Evolutionary conservation across 2,888 invertebrate genomes (phyloP).

Genomic region (Ichneumoninae sp.): DNA sequence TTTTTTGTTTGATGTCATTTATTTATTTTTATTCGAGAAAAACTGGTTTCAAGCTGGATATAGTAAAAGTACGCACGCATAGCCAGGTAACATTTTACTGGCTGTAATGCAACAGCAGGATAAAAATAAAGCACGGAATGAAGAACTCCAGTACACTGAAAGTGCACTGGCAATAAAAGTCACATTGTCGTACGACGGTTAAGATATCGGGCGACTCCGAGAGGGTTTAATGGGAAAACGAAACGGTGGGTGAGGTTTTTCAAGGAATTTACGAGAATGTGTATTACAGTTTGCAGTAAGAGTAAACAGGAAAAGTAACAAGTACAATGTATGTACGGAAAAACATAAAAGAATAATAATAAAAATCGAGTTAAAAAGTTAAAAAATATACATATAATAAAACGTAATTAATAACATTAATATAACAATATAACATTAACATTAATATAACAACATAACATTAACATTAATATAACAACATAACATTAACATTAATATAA

Average conservation of each 20-base stretch:
- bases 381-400: not conserved
- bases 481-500: too few relatives aligned
- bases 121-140: slow-evolving; percentile 3
- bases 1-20: too few relatives aligned
- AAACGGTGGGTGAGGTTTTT: not conserved
- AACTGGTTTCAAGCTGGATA: not conserved
- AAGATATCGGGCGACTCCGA: not conserved
- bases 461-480: too few relatives aligned
- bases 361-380: not conserved
- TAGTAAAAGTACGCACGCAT: not conserved
- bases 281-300: slow-evolving; percentile 1
- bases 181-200: slow-evolving; percentile 45
- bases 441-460: too few relatives aligned
- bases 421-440: too few relatives aligned
- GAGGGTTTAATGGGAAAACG: slow-evolving; percentile 9
- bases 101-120: not conserved
- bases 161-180: slow-evolving; percentile 33
- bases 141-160: slow-evolving; percentile 4
- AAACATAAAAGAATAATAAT: not conserved
- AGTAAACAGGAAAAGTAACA: not conserved
- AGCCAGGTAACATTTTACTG: not conserved
- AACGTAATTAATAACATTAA: not conserved
- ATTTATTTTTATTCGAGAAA: not conserved
- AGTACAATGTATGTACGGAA: not conserved
- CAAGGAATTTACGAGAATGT: slow-evolving; percentile 15